Evolutionary conservation across 2,888 invertebrate genomes (phyloP), one percentile per base, ranked within the genome.

Genomic region (Protodeltote pygarga): DNA sequence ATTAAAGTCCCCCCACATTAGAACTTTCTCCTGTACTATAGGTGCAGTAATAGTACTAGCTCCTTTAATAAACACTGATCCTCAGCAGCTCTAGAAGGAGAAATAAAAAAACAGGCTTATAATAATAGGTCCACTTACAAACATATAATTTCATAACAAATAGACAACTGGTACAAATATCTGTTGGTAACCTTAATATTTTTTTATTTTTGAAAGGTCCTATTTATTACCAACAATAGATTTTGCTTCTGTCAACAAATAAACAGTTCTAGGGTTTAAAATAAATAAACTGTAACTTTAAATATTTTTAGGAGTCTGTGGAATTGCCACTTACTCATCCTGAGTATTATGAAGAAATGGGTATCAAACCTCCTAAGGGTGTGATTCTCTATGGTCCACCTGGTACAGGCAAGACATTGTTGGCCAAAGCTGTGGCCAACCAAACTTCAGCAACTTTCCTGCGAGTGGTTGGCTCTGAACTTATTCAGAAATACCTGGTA

Each of bases 301-400:
- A 24, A 17, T 35, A 31, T 24, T 65, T 50, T 14, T 44, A 92
- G 91, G 99, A 99, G 92, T 98, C 99, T 28, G 99, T 99, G 5
- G 99, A 99, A 83, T 89, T 99, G 54, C 99, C 99, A 0, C 90
- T 99, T 10, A 99, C 99, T 8, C 99, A 99, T 93, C 99, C 99
- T 0, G 99, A 99, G 86, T 99, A 99, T 88, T 99, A 99, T 83
- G 99, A 99, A 87, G 99, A 99, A 92, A 99, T 99, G 99, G 99
- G 99, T 45, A 99, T 99, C 71, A 98, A 98, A 80, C 99, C 99
- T 8, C 99, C 99, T 0, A 99, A 99, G 83, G 99, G 99, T 65
- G 99, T 99, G 0, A 99, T 99, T 77, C 93, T 99, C 21, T 99
- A 99, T 87, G 99, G 99, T 0, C 96, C 97, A 10, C 99, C 99